phyloP scores from a whole-genome alignment of 2,888 invertebrate species.

The Eumerus sabulonum region DNA sequence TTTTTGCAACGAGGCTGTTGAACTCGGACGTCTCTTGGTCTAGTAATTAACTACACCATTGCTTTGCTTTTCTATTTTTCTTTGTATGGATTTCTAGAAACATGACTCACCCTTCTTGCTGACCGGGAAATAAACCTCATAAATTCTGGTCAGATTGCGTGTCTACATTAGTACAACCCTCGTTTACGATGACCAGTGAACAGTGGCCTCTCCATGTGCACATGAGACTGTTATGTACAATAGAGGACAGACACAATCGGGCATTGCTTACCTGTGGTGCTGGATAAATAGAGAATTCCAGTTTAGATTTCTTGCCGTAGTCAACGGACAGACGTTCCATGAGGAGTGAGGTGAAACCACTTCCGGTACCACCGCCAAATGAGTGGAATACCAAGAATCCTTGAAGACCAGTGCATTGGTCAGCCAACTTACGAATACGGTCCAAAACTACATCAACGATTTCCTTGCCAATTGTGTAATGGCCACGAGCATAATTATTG shows the following conservation, averaged over 20 bases:
- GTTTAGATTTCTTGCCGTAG: constrained; percentile 95
- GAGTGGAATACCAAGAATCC: constrained; percentile 96
- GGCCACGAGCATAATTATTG: constrained; percentile 96
- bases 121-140: constrained; percentile 31
- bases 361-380: constrained; percentile 94
- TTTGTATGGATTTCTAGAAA: background rate
- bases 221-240: background rate
- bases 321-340: constrained; percentile 95
- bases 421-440: constrained; percentile 89
- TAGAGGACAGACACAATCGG: no score
- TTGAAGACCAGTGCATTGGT: constrained; percentile 91
- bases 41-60: constrained; percentile 27
- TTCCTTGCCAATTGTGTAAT: constrained; percentile 95
- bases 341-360: constrained; percentile 94
- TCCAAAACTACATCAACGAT: constrained; percentile 92
- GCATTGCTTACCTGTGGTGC: constrained; percentile 88
- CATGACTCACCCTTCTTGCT: constrained; percentile 34
- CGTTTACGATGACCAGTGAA: background rate
- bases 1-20: constrained; percentile 19
- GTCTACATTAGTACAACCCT: constrained; percentile 26
- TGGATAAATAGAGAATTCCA: constrained; percentile 96
- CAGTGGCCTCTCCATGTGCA: background rate
- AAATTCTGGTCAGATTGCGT: constrained; percentile 55
- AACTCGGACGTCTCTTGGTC: constrained; percentile 28
- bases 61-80: constrained; percentile 5